These are phyloP conservation scores for Haliclona indistincta DNA, from an alignment of 37 sponge, comb jelly and placozoan species.

Conservation along the genomic window DNA sequence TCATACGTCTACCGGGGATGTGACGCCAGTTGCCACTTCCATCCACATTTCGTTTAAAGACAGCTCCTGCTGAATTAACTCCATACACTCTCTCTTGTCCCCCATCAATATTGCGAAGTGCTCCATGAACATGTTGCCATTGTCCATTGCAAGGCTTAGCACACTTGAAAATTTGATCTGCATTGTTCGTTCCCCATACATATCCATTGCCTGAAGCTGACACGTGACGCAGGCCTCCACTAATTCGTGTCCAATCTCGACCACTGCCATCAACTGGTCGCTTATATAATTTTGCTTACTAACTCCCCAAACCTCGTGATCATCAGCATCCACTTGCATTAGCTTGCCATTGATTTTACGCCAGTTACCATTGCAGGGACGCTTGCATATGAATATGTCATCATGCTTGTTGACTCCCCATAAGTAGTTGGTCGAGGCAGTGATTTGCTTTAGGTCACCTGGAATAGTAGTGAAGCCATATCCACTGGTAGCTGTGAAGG, in stretches of 20 bases:
- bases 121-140: constrained; percentile 31
- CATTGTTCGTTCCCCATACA: constrained; percentile 59
- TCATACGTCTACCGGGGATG: constrained; percentile 3
- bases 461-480: no score
- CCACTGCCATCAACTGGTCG: constrained; percentile 62
- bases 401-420: constrained; percentile 50
- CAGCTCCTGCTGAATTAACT: constrained; percentile 20
- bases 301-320: constrained; percentile 54
- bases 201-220: constrained; percentile 78
- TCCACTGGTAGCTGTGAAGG: no score
- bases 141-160: constrained; percentile 64
- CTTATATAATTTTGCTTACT: not conserved
- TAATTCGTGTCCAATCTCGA: constrained; percentile 34
- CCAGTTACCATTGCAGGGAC: constrained; percentile 51
- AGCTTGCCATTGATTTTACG: constrained; percentile 18
- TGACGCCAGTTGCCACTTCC: constrained; percentile 29
- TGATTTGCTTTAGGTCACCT: constrained; percentile 52
- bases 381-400: constrained; percentile 34
- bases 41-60: constrained; percentile 13
- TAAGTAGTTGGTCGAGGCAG: constrained; percentile 54
- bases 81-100: constrained; percentile 52
- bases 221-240: constrained; percentile 46
- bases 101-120: constrained; percentile 53
- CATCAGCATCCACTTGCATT: constrained; percentile 47
- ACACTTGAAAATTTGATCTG: constrained; percentile 58